Evolutionary conservation across 2,888 invertebrate species (phyloP), one percentile per base, ranked within the genome.

Genomic region (Panopea generosa): DNA sequence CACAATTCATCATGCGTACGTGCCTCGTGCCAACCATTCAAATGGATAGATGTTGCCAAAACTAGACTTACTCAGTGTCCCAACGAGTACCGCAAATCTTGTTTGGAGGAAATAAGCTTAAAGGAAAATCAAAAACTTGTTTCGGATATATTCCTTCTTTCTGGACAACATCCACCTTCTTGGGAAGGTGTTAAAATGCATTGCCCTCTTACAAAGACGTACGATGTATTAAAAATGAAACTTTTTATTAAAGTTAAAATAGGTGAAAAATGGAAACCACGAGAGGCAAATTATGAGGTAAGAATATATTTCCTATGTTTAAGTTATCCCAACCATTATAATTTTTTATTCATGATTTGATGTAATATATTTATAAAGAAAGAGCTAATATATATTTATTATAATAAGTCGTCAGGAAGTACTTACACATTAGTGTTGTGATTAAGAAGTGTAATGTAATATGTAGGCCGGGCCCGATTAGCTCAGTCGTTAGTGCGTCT

Each of bases 1-100:
- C 66, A 62, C 59, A 74, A 77, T 53, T 68, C 71, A 0, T 60
- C 69, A 16, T 53, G 20, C 2, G 71, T 81, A 2, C 59, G 81
- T n/a, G 66, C 75, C 18, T 63, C 81, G 0, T 81, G 81, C 49
- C 77, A 77, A 56, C 81, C 81, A n/a, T 75, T 60, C 59, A 67
- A 66, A 33, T 81, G 81, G 81, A 68, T 81, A 0, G 75, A 75
- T 27, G 62, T 75, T 18, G 81, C 81, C 14, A 63, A 67, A 59
- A 63, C 75, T 14, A 59, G 72, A 22, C 53, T 81, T 2, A 65
- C 61, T 24, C 55, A 70, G n/a, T 77, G 81, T 62, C 77, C 81
- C 0, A 77, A 77, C 27, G 75, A 81, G 33, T 50, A 55, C 18
- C 55, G 81, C 14, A 81, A 81, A 56, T 16, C 22, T 1, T 62